Conservation (phyloP, 2,113 vertebrate genomes). For the Meriones unguiculatus region DNA sequence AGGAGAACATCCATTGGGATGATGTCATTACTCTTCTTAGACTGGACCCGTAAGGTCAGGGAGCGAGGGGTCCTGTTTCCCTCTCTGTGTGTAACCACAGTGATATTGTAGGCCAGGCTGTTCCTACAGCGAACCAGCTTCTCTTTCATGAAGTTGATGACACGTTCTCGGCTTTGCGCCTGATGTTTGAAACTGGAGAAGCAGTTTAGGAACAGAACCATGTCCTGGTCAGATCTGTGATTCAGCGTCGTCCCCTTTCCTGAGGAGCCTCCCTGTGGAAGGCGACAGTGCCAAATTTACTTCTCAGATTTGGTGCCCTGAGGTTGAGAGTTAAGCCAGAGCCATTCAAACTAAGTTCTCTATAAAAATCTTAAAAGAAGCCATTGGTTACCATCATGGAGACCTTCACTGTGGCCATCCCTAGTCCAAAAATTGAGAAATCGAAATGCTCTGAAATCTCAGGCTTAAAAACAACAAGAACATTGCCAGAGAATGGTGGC, state of each 20-base stretch:
- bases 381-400: not conserved
- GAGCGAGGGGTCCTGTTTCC: not conserved
- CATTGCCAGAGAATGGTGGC: no score
- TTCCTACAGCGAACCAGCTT: not conserved
- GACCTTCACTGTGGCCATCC: not conserved
- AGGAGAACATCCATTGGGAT: constrained; percentile 80
- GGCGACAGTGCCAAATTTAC: not conserved
- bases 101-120: constrained; percentile 2
- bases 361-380: not conserved
- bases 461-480: no score
- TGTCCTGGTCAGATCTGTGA: constrained; percentile 82
- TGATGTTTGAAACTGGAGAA: constrained; percentile 81
- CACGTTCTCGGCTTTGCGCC: fast-evolving
- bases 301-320: not conserved
- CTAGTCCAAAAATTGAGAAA: not conserved
- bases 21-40: not conserved
- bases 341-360: no score
- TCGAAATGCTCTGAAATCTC: not conserved
- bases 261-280: constrained; percentile 59
- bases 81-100: not conserved
- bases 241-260: constrained; percentile 78
- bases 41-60: constrained; percentile 72
- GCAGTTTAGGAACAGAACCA: constrained; percentile 85
- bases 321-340: not conserved
- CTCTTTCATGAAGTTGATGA: constrained; percentile 71